phyloP scores from a whole-genome alignment of 2,797 vertebrate species.

The Dromococcyx pavoninus region DNA sequence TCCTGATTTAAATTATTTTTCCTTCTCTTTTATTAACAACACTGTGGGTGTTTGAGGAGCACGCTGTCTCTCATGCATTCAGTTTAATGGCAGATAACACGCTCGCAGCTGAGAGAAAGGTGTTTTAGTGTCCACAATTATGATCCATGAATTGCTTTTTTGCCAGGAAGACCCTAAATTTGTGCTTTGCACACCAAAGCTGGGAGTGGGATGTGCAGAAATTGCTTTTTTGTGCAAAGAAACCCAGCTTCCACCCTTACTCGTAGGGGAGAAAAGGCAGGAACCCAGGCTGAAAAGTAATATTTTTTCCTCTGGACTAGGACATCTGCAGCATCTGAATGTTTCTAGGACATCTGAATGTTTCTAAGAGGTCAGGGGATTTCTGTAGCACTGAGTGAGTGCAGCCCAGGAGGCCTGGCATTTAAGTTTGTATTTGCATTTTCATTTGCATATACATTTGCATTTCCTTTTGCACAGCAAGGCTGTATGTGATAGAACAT shows the following conservation, averaged over 20 bases:
- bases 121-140: neutral
- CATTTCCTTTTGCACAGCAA: neutral
- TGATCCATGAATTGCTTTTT: neutral
- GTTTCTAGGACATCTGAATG: neutral
- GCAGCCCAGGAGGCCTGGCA: neutral
- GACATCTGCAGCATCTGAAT: neutral
- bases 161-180: neutral
- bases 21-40: neutral
- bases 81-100: neutral
- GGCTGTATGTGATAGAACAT: neutral
- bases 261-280: neutral
- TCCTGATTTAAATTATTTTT: neutral
- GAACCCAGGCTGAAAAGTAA: neutral
- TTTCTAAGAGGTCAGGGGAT: slow-evolving; percentile 14
- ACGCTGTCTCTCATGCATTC: neutral
- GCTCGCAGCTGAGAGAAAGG: neutral
- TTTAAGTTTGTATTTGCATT: slow-evolving; percentile 20
- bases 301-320: neutral
- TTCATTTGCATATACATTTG: slow-evolving; percentile 39
- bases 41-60: neutral
- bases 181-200: neutral
- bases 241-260: neutral
- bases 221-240: neutral
- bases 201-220: neutral
- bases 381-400: neutral